Conservation (phyloP, 2,888 invertebrate genomes). For the Kuschelorhynchus macadamiae region DNA sequence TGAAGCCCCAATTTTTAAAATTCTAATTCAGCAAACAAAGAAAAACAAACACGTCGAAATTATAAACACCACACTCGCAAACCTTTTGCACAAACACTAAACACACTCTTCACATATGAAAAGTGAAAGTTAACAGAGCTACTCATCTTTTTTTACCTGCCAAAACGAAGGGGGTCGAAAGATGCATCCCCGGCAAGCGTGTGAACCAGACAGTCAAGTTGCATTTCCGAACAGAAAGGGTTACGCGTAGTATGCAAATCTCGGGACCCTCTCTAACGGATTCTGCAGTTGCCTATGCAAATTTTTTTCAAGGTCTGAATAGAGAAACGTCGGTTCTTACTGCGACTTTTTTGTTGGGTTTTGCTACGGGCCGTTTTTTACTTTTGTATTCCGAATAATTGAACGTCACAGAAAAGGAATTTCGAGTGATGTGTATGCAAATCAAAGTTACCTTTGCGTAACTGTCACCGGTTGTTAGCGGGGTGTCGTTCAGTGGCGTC, state of each 20-base stretch:
- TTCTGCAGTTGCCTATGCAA: constrained; percentile 42
- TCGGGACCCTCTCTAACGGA: constrained; percentile 42
- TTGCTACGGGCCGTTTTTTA: constrained; percentile 40
- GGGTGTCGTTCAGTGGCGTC: too few relatives aligned
- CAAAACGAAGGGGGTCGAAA: constrained; percentile 24
- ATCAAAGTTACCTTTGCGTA: constrained; percentile 17
- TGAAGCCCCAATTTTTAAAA: too few relatives aligned
- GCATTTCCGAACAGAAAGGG: constrained; percentile 43
- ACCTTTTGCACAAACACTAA: constrained; percentile 11
- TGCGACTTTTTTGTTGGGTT: constrained; percentile 31
- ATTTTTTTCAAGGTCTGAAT: constrained; percentile 35
- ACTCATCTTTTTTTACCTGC: constrained; percentile 47
- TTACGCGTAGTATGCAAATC: constrained; percentile 43
- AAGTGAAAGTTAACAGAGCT: constrained; percentile 45
- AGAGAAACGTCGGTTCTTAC: constrained; percentile 24
- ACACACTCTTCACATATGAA: constrained; percentile 27
- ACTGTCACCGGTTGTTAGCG: constrained; percentile 7
- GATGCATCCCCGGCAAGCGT: constrained; percentile 44
- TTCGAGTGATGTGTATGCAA: constrained; percentile 37
- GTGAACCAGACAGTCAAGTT: constrained; percentile 50
- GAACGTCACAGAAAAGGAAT: constrained; percentile 17
- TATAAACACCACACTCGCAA: not conserved
- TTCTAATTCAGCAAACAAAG: too few relatives aligned
- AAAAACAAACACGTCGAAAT: constrained; percentile 3
- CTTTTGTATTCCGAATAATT: constrained; percentile 22